phyloP scores from a whole-genome alignment of 2,797 vertebrate species.

The Liasis olivaceus region DNA sequence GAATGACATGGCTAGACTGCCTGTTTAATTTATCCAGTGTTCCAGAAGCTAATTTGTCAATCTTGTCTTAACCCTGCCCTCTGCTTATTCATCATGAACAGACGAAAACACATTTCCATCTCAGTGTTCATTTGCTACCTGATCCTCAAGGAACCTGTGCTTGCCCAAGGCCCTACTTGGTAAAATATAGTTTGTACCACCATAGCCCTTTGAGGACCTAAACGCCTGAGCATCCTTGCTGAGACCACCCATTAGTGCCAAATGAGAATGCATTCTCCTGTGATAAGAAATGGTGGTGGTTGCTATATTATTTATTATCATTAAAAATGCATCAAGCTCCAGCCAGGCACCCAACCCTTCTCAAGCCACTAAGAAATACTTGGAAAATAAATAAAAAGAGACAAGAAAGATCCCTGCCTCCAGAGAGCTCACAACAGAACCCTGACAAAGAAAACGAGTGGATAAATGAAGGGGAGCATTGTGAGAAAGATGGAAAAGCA shows the following conservation, averaged over 20 bases:
- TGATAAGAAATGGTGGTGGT: constrained; percentile 18
- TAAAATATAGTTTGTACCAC: not conserved
- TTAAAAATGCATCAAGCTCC: constrained; percentile 30
- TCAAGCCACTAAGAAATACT: not conserved
- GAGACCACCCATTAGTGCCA: constrained; percentile 1
- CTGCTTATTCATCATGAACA: constrained; percentile 42
- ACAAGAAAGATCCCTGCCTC: not conserved
- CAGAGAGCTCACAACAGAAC: not conserved
- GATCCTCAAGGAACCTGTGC: constrained; percentile 20
- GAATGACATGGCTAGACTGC: constrained; percentile 40
- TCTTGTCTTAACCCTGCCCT: constrained; percentile 28
- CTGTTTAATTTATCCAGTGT: constrained; percentile 53
- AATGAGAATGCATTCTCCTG: constrained; percentile 24
- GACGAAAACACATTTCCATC: constrained; percentile 31
- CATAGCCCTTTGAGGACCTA: constrained; percentile 12
- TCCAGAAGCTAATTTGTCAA: constrained; percentile 43
- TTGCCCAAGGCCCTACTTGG: not conserved
- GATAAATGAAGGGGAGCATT: not conserved
- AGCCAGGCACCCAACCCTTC: constrained; percentile 10
- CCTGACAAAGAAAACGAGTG: not conserved
- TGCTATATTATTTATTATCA: constrained; percentile 34
- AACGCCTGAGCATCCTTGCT: constrained; percentile 14
- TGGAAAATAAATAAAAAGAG: not conserved
- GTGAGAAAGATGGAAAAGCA: not conserved
- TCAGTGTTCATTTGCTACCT: not conserved